Percentiles rank a stretch among this genome's conserved stretches.
Conservation (phyloP, 1,140 invertebrate species). For the Orchestia grillus region DNA sequence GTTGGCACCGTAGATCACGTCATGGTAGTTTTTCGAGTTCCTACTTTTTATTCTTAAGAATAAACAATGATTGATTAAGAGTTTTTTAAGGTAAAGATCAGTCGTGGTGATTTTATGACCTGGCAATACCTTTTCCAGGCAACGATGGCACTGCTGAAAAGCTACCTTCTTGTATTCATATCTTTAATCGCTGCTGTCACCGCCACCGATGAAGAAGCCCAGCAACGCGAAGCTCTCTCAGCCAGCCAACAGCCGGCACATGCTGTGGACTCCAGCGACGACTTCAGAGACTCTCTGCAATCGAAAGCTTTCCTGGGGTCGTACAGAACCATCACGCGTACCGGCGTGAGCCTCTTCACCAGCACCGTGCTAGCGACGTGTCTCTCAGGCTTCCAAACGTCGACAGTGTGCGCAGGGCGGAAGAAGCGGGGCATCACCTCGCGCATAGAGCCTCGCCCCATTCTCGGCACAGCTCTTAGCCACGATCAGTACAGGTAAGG, state of each 20-base stretch:
- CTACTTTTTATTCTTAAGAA: too few species aligned
- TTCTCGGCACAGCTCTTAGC: neutral
- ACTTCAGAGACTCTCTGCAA: neutral
- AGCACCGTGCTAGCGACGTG: neutral
- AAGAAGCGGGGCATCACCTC: neutral
- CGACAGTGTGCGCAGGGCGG: neutral
- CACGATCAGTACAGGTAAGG: neutral
- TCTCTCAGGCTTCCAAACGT: neutral
- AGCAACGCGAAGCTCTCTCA: neutral
- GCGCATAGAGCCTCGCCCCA: neutral
- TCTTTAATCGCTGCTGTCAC: neutral
- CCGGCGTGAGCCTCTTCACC: neutral
- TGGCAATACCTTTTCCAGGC: neutral
- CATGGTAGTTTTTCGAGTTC: too few species aligned
- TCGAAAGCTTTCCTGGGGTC: constrained; percentile 29
- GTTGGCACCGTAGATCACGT: too few species aligned
- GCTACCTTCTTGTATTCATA: neutral
- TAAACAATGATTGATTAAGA: too few species aligned
- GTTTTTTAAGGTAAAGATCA: too few species aligned
- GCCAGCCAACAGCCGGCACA: neutral
- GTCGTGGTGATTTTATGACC: too few species aligned
- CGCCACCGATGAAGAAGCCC: neutral
- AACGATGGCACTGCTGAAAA: neutral
- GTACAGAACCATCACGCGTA: constrained; percentile 10
- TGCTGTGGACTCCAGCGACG: neutral